phyloP scores from a whole-genome alignment of 2,113 vertebrate genomes.

The Corvus moneduloides region DNA sequence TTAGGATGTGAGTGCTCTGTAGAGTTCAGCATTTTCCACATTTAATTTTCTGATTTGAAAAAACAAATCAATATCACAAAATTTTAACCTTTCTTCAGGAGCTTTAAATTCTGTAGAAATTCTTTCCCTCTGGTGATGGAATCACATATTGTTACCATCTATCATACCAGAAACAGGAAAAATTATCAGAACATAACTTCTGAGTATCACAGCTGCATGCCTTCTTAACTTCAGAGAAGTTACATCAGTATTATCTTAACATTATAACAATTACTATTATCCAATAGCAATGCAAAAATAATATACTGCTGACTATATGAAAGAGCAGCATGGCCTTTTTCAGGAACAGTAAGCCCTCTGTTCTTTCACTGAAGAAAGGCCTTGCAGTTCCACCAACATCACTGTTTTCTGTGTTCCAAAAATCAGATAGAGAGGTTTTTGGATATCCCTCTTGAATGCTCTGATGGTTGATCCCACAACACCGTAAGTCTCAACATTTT shows the following conservation, averaged over 20 bases:
- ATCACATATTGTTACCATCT: background rate
- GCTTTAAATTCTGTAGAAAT: background rate
- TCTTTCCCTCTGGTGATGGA: background rate
- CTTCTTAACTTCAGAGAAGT: background rate
- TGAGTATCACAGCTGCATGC: background rate
- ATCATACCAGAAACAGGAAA: background rate
- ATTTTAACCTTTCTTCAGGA: background rate
- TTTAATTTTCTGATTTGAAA: background rate
- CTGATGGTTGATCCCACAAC: background rate
- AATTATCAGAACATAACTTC: background rate
- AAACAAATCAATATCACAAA: background rate
- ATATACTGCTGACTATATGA: background rate
- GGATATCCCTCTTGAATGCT: background rate
- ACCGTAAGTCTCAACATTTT: background rate
- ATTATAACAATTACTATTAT: background rate
- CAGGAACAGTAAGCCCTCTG: background rate
- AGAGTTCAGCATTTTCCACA: background rate
- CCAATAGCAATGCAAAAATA: background rate
- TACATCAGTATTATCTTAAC: background rate
- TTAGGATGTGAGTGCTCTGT: background rate
- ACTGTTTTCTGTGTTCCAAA: background rate
- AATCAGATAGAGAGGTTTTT: background rate
- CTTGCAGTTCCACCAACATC: background rate
- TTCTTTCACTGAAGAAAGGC: background rate
- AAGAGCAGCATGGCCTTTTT: background rate